These are phyloP conservation scores for Cataglyphis altisquamis DNA, from an alignment of 2,888 invertebrate genomes.

Conservation along the genomic window DNA sequence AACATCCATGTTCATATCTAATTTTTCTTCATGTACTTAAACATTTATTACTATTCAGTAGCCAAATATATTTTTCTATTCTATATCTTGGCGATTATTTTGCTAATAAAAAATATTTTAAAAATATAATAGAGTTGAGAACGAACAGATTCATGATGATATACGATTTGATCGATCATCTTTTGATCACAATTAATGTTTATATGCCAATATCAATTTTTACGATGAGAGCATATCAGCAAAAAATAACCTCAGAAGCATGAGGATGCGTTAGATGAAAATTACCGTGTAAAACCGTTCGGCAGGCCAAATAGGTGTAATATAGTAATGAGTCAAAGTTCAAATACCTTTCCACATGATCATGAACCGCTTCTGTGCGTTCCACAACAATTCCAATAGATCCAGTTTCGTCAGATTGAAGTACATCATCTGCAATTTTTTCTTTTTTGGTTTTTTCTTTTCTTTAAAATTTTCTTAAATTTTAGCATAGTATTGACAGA, in stretches of 20 bases:
- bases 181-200: slow-evolving; percentile 41
- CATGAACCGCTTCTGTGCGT: slow-evolving; percentile 86
- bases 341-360: slow-evolving; percentile 84
- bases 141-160: not conserved
- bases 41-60: not conserved
- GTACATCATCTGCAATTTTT: slow-evolving; percentile 86
- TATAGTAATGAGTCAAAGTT: slow-evolving; percentile 87
- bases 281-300: slow-evolving; percentile 88
- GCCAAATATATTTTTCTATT: not conserved
- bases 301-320: slow-evolving; percentile 87
- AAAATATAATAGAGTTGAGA: not conserved
- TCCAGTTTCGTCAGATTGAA: slow-evolving; percentile 84
- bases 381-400: slow-evolving; percentile 86
- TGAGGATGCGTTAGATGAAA: slow-evolving; percentile 69
- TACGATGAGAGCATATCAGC: slow-evolving; percentile 60
- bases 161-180: not conserved
- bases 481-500: not conserved
- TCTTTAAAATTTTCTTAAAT: not conserved
- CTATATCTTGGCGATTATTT: not conserved
- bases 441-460: not conserved
- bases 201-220: slow-evolving; percentile 64
- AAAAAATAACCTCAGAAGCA: slow-evolving; percentile 64
- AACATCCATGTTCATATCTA: no score
- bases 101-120: slow-evolving; percentile 19
- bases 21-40: not conserved